These are phyloP conservation scores for Salvelinus fontinalis DNA, from an alignment of 2,113 vertebrate genomes.

Conservation along the genomic window DNA sequence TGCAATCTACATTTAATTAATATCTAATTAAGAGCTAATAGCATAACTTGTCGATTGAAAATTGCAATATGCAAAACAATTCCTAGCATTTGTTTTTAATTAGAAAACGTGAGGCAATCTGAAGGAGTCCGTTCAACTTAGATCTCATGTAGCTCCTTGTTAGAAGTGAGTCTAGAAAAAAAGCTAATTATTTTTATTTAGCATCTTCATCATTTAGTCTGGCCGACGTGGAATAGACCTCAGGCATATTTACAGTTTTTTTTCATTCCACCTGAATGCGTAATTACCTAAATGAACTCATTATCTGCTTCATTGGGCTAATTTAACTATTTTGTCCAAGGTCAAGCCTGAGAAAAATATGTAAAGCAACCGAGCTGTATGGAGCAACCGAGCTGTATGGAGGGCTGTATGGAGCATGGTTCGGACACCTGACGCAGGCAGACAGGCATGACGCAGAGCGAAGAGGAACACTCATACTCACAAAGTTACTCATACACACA, in stretches of 20 bases:
- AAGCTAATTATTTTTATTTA: slow-evolving; percentile 50
- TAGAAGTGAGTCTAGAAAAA: slow-evolving; percentile 12
- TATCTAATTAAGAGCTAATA: not conserved
- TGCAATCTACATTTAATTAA: too few relatives aligned
- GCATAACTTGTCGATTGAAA: not conserved
- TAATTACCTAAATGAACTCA: slow-evolving; percentile 78
- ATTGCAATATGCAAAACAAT: not conserved
- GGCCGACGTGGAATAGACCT: slow-evolving; percentile 52
- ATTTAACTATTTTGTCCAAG: slow-evolving; percentile 73
- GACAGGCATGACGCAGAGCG: not conserved
- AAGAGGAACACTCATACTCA: not conserved
- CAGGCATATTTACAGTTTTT: slow-evolving; percentile 61
- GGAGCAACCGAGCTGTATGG: slow-evolving; percentile 39
- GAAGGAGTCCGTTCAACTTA: not conserved
- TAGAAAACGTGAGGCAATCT: slow-evolving; percentile 18
- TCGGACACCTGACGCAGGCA: slow-evolving; percentile 20
- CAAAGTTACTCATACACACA: not conserved
- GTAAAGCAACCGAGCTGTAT: slow-evolving; percentile 65
- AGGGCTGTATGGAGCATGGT: slow-evolving; percentile 39
- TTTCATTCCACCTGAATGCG: slow-evolving; percentile 70
- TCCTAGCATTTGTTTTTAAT: slow-evolving; percentile 1
- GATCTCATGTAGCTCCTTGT: not conserved
- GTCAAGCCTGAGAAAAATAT: slow-evolving; percentile 72
- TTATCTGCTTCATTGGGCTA: slow-evolving; percentile 72
- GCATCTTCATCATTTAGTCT: slow-evolving; percentile 56